Evolutionary conservation across 2,797 vertebrate genomes (phyloP).

Genomic region (Catamblyrhynchus diadema): DNA sequence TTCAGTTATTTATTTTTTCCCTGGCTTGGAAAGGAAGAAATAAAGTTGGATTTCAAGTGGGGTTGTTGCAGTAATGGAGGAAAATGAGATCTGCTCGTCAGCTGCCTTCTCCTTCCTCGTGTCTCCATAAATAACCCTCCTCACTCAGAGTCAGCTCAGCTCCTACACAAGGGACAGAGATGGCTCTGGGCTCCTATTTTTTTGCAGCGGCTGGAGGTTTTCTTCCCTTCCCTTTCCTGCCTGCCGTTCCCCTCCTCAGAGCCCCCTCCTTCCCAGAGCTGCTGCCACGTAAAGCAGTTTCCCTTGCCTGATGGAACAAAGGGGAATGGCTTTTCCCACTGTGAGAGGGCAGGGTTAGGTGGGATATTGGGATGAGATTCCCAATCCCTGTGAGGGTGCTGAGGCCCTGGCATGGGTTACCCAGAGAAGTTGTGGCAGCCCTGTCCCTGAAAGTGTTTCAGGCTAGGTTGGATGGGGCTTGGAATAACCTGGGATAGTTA

Average conservation of each 20-base stretch:
- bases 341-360: background rate
- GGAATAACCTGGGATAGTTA: background rate
- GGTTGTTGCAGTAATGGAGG: slow-evolving; percentile 30
- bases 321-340: background rate
- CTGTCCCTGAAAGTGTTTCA: accelerated
- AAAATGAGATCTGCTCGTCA: slow-evolving; percentile 47
- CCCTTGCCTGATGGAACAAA: background rate
- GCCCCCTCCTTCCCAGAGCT: background rate
- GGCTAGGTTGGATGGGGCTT: accelerated
- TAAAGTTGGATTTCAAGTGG: slow-evolving; percentile 32
- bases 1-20: background rate
- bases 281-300: background rate
- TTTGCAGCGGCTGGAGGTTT: background rate
- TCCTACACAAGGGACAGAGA: background rate
- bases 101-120: background rate
- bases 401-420: background rate
- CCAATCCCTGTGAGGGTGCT: background rate
- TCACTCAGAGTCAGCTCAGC: accelerated
- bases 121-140: slow-evolving; percentile 52
- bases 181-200: background rate
- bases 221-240: background rate
- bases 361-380: background rate
- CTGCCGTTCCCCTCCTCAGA: background rate
- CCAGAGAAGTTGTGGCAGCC: background rate
- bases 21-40: background rate